Conservation (phyloP, 2,888 invertebrate species). For the Trachelus tabidus region DNA sequence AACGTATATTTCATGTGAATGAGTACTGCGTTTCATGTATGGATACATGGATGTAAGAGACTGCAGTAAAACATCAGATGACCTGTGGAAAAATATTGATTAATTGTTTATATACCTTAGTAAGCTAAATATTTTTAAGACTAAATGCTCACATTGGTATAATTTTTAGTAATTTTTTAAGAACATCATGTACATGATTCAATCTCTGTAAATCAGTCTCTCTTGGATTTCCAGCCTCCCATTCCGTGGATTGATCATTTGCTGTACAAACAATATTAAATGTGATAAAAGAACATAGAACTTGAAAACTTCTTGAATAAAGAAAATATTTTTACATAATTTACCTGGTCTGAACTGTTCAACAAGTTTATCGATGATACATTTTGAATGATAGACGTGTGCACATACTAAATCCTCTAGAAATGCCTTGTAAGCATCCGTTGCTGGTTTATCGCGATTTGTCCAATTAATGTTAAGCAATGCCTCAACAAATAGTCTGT, state of each 20-base stretch:
- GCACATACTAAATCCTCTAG: constrained; percentile 76
- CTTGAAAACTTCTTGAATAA: constrained; percentile 2
- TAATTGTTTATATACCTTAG: constrained; percentile 5
- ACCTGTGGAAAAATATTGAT: constrained; percentile 69
- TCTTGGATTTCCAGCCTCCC: constrained; percentile 72
- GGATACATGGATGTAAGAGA: constrained; percentile 78
- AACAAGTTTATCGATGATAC: constrained; percentile 73
- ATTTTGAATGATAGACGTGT: constrained; percentile 74
- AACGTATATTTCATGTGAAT: constrained; percentile 79
- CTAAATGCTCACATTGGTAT: constrained; percentile 71
- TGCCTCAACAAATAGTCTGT: constrained; percentile 72
- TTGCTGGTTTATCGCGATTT: constrained; percentile 66
- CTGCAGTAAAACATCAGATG: constrained; percentile 76
- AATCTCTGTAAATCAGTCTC: constrained; percentile 70
- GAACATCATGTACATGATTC: constrained; percentile 73
- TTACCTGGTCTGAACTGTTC: constrained; percentile 72
- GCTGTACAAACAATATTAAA: constrained; percentile 31
- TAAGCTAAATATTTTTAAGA: constrained; percentile 21
- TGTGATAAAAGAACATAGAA: constrained; percentile 15
- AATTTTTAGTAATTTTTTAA: constrained; percentile 67
- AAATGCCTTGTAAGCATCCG: constrained; percentile 73
- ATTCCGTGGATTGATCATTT: constrained; percentile 69
- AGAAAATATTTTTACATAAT: constrained; percentile 12
- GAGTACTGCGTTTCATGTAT: constrained; percentile 77
- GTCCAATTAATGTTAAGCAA: constrained; percentile 73